Conservation (phyloP, 2,797 vertebrate genomes). For the Clarias laeviceps region DNA sequence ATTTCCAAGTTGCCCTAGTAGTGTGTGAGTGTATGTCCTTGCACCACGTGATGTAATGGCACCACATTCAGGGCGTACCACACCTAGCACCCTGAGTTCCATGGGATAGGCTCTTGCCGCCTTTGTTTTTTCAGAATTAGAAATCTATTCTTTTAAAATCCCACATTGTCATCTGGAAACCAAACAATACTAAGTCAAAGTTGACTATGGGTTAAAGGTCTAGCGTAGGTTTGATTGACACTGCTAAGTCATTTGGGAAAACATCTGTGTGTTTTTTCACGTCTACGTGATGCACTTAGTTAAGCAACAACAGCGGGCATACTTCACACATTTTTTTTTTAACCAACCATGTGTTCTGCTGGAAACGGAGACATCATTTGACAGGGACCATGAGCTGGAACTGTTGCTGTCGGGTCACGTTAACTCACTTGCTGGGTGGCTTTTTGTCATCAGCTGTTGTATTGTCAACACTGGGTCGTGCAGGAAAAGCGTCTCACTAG, state of each 20-base stretch:
- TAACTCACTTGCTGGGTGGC: constrained; percentile 33
- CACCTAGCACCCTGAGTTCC: too few species aligned
- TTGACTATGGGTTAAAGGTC: background rate
- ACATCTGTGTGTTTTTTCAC: background rate
- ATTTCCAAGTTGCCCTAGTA: too few species aligned
- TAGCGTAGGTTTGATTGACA: background rate
- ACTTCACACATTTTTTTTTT: background rate
- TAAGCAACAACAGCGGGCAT: background rate
- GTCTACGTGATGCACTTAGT: background rate
- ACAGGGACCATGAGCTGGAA: constrained; percentile 24
- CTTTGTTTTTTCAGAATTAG: background rate
- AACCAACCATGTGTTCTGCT: background rate
- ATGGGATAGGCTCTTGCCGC: too few species aligned
- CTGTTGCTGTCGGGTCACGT: constrained; percentile 24
- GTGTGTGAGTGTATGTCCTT: too few species aligned
- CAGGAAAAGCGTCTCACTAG: constrained; percentile 30
- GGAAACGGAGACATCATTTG: constrained; percentile 38
- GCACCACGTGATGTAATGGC: too few species aligned
- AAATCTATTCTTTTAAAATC: background rate
- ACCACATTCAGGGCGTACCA: too few species aligned
- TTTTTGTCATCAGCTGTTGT: constrained; percentile 45
- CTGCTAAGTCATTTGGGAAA: background rate
- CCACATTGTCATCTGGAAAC: background rate
- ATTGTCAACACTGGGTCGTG: constrained; percentile 31
- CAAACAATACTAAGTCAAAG: background rate